Base-by-base conservation (phyloP, 2,113 vertebrate species). In the Oceanodroma tethys region DNA sequence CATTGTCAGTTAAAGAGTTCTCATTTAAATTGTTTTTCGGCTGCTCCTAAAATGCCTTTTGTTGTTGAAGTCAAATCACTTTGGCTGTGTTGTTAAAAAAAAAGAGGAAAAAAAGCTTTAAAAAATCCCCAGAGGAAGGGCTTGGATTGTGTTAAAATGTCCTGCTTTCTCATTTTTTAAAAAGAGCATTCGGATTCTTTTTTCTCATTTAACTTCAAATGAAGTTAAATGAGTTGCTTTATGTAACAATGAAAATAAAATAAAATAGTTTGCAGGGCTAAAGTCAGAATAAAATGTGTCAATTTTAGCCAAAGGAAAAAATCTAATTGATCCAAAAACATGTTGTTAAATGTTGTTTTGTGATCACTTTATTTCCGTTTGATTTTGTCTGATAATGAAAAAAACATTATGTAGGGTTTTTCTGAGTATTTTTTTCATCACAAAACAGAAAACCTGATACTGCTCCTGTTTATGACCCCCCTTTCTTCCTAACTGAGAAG, bases 151-250 rank as follows among this genome's bases (percentile, higher is more conserved):
- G 56, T 59, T 87, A 67, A 86, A 91, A 79, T 68, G 68, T 60
- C 91, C 78, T 63, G 43, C 14, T 95, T 85, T 91, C 3, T 15
- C 34, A 3, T 59, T 88, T 94, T 74, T 94, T 42, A 38, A 73
- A 76, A 72, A 68, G 47, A 74, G 5, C 16, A 30, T 85, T 81
- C 23, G 60, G 68, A 74, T 75, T 74, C 11, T 88, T 94, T 85
- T 59, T 88, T 27, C 68, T 84, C 55, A 75, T 82, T 94, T 90
- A 68, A 72, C 56, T 95, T 68, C 38, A 87, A 79, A 52, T 93
- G 94, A 89, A 95, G 81, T 71, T 81, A 95, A 97, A 93, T 72
- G 52, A 82, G 66, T 91, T 87, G 47, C 34, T 89, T 94, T 93
- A 85, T 82, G 70, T 84, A 93, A 87, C 59, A 50, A 52, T 36